Base-by-base conservation (phyloP, 2,797 vertebrate species). In the Champsocephalus gunnari region DNA sequence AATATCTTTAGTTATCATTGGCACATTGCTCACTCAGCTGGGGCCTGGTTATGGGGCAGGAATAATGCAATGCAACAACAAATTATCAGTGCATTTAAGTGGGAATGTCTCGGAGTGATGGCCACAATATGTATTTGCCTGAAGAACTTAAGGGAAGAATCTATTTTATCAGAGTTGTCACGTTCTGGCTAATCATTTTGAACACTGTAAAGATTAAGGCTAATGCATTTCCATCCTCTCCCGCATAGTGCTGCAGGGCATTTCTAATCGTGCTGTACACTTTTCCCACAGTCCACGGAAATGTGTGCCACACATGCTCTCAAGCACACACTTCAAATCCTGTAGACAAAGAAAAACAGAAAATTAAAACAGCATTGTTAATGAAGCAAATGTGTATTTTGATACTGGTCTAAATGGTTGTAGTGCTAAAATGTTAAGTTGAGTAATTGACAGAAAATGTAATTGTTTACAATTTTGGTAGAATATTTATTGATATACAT, bases 121-220 rank as follows among this genome's bases (percentile, higher is more conserved):
- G 94, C 90, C 92, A 93, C 96, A 96, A 96, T 96, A 96, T 96
- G 96, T 94, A 91, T 95, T 96, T 95, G 95, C 95, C 94, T 91
- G 87, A 92, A 95, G 93, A 95, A 93, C 88, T 94, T 94, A 95
- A 85, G 87, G 83, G 91, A 66, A 73, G 73, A 83, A 84, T 90
- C 77, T 64, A 71, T 71, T 87, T 92, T 87, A 94, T 93, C 75
- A 56, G 81, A 83, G 84, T 90, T 94, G 92, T 93, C 93, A 93
- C 89, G 89, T 88, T 91, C 65, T 75, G 79, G 82, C 90, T 89
- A 91, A 93, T 94, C 89, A 93, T 91, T 91, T 61, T 82, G 82
- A 93, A 82, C 84, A 84, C 56, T 83, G 83, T 87, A 74, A 88
- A 90, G 91, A 91, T 92, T 85, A 71, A 47, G 65, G 78, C 84